phyloP scores from a whole-genome alignment of 2,888 invertebrate genomes.

The Cephalotes varians region DNA sequence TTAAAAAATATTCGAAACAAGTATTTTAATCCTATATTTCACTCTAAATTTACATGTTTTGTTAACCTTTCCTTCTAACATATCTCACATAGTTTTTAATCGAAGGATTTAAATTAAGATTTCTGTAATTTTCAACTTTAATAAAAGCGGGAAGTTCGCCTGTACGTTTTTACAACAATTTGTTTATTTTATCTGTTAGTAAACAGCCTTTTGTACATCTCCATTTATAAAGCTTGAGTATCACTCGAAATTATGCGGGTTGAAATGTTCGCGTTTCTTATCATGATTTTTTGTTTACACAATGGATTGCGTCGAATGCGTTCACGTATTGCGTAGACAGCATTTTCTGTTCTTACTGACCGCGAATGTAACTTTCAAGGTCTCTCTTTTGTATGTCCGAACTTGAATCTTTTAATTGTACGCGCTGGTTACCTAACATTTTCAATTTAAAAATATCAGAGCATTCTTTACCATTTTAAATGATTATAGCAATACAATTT shows the following conservation, averaged over 20 bases:
- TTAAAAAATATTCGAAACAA: background rate
- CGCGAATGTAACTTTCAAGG: background rate
- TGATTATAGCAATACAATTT: background rate
- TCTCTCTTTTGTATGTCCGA: background rate
- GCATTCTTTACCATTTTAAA: too few relatives aligned
- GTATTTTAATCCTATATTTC: background rate
- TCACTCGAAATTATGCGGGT: background rate
- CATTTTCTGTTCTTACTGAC: constrained; percentile 1
- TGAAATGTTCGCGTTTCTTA: background rate
- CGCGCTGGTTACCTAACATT: background rate
- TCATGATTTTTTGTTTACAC: constrained; percentile 17
- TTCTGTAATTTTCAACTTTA: background rate
- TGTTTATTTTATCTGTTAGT: background rate
- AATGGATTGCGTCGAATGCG: background rate
- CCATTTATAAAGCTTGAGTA: background rate
- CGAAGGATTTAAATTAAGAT: background rate
- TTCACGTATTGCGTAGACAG: background rate
- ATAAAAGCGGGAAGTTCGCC: background rate
- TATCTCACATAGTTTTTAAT: background rate
- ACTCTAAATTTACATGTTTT: background rate
- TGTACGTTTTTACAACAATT: background rate
- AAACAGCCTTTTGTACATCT: background rate
- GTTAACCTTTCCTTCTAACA: background rate
- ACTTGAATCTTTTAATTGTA: background rate
- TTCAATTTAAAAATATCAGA: background rate